Conservation (phyloP, 2,797 vertebrate species). For the Melanotaenia nigrans region DNA sequence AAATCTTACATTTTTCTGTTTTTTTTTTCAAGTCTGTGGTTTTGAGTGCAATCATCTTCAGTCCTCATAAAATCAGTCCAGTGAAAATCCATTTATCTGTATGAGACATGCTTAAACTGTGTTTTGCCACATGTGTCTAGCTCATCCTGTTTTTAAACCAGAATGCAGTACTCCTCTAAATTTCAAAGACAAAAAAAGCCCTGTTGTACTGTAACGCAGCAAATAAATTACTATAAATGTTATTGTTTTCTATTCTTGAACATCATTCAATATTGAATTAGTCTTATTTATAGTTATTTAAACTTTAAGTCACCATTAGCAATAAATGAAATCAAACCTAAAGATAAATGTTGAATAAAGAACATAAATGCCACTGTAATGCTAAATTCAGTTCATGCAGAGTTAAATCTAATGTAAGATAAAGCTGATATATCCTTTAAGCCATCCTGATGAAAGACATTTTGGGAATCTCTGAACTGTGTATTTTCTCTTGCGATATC, state of each 20-base stretch:
- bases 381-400: background rate
- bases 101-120: background rate
- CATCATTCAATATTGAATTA: background rate
- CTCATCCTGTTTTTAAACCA: conserved; percentile 9
- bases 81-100: conserved; percentile 25
- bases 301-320: background rate
- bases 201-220: background rate
- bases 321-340: background rate
- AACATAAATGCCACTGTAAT: background rate
- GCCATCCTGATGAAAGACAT: background rate
- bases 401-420: background rate
- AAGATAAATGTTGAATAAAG: background rate
- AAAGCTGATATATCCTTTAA: background rate
- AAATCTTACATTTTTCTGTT: conserved; percentile 34
- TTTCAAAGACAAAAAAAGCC: background rate
- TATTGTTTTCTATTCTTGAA: conserved; percentile 8
- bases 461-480: background rate
- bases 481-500: background rate
- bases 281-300: background rate
- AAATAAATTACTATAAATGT: conserved; percentile 2
- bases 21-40: conserved; percentile 38
- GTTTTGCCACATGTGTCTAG: conserved; percentile 8
- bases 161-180: conserved; percentile 6
- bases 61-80: conserved; percentile 16
- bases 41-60: conserved; percentile 40